Evolutionary conservation across 2,797 vertebrate species (phyloP).

Genomic region (Periophthalmus magnuspinnatus): DNA sequence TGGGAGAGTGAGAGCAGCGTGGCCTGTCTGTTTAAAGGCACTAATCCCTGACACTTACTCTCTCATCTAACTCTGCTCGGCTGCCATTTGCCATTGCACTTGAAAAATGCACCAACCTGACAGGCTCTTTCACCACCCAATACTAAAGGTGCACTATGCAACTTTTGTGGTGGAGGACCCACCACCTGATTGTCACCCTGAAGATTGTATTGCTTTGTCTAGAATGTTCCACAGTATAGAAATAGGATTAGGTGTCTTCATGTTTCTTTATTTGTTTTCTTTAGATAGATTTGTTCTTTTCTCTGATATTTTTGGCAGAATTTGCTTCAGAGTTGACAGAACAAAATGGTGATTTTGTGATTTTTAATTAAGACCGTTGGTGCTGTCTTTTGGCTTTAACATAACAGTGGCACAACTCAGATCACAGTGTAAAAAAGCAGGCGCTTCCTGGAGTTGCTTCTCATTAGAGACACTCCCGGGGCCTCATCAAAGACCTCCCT

Average conservation of each 20-base stretch:
- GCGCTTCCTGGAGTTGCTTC: constrained; percentile 59
- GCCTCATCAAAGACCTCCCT: constrained; percentile 73
- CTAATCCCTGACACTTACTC: constrained; percentile 49
- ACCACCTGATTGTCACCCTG: too few relatives aligned
- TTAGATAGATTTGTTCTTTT: constrained; percentile 50
- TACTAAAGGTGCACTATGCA: too few relatives aligned
- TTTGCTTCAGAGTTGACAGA: constrained; percentile 49
- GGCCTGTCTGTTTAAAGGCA: constrained; percentile 39
- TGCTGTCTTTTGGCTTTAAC: constrained; percentile 68
- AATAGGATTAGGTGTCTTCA: too few relatives aligned
- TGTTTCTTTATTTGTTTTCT: neutral
- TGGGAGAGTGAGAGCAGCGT: constrained; percentile 27
- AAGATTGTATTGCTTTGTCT: too few relatives aligned
- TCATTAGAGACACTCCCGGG: constrained; percentile 75
- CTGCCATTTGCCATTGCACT: constrained; percentile 15
- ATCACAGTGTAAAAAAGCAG: constrained; percentile 56
- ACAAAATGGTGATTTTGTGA: constrained; percentile 65
- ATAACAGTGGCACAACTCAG: constrained; percentile 56
- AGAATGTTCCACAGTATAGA: too few relatives aligned
- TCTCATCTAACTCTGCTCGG: constrained; percentile 34
- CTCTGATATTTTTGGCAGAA: constrained; percentile 48
- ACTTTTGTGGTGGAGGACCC: too few relatives aligned
- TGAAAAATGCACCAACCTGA: neutral
- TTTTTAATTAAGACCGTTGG: constrained; percentile 76
- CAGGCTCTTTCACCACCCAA: neutral